phyloP scores from a whole-genome alignment of 30 jellyfish, hydroid and myxozoan species.

The Cassiopea xamachana region DNA sequence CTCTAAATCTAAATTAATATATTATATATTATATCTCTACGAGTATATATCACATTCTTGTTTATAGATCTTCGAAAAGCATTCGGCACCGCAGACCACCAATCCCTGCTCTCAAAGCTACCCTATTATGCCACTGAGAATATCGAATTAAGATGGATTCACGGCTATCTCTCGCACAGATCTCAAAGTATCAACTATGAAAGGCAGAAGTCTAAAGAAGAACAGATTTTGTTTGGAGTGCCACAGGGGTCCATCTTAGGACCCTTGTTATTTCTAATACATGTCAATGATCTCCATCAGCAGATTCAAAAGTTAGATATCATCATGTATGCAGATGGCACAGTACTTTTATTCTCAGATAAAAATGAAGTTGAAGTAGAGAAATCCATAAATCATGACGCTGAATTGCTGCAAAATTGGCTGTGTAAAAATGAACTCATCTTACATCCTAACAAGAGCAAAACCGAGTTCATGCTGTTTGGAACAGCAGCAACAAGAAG shows the following conservation, averaged over 20 bases:
- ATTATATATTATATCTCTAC: no score
- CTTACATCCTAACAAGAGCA: constrained; percentile 11
- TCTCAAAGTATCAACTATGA: constrained; percentile 11
- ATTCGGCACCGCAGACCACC: background rate
- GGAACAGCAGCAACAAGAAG: no score
- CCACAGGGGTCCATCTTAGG: constrained; percentile 11
- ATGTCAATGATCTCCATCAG: constrained; percentile 43
- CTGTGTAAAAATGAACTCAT: constrained; percentile 24
- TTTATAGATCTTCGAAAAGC: constrained; percentile 2
- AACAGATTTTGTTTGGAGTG: background rate
- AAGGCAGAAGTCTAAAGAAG: constrained; percentile 6
- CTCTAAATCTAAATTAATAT: no score
- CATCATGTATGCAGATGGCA: constrained; percentile 69
- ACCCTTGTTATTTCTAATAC: constrained; percentile 30
- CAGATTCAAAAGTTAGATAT: constrained; percentile 24
- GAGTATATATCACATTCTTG: background rate
- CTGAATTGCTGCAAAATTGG: constrained; percentile 48
- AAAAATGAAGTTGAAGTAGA: constrained; percentile 51
- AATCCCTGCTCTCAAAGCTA: constrained; percentile 3
- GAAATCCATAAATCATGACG: constrained; percentile 55
- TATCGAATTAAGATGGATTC: background rate
- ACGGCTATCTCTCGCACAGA: constrained; percentile 6
- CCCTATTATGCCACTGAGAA: constrained; percentile 6
- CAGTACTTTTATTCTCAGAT: constrained; percentile 50
- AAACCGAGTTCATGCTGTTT: background rate